These are phyloP conservation scores for Psittacula cyanocephala DNA, from an alignment of 2,113 vertebrate species.

Conservation along the genomic window DNA sequence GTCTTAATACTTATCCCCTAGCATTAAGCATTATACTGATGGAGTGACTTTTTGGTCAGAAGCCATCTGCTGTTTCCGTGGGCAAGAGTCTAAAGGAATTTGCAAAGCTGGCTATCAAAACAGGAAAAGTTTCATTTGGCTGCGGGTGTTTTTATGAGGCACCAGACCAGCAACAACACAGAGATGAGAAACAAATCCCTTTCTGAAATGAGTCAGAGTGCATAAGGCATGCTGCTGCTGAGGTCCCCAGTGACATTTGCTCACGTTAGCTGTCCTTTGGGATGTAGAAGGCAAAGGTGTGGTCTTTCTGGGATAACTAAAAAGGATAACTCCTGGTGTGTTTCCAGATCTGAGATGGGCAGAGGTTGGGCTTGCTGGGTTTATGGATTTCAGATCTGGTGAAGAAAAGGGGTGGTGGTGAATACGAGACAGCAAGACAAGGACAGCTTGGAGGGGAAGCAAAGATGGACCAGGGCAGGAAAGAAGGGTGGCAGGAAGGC, in stretches of 20 bases:
- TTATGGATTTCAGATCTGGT: not conserved
- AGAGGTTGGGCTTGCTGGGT: not conserved
- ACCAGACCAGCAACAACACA: not conserved
- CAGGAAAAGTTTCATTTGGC: not conserved
- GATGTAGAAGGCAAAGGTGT: not conserved
- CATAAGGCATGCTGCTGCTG: not conserved
- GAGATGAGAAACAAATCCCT: not conserved
- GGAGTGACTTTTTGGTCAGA: constrained; percentile 54
- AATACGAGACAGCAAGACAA: not conserved
- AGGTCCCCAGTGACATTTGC: not conserved
- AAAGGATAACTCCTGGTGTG: not conserved
- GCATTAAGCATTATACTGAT: constrained; percentile 41
- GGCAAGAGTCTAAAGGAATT: constrained; percentile 35
- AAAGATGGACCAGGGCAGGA: not conserved
- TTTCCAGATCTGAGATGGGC: not conserved
- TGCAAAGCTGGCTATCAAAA: constrained; percentile 17
- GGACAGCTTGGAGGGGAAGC: not conserved
- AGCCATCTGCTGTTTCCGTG: constrained; percentile 36
- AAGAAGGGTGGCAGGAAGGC: not conserved
- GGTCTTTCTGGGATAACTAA: not conserved
- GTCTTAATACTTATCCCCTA: constrained; percentile 9
- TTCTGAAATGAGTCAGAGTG: not conserved
- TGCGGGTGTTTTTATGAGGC: not conserved
- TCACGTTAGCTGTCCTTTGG: not conserved
- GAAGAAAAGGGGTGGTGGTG: not conserved